These are phyloP conservation scores for Chelonus insularis DNA, from an alignment of 1,140 invertebrate genomes.

Conservation along the genomic window DNA sequence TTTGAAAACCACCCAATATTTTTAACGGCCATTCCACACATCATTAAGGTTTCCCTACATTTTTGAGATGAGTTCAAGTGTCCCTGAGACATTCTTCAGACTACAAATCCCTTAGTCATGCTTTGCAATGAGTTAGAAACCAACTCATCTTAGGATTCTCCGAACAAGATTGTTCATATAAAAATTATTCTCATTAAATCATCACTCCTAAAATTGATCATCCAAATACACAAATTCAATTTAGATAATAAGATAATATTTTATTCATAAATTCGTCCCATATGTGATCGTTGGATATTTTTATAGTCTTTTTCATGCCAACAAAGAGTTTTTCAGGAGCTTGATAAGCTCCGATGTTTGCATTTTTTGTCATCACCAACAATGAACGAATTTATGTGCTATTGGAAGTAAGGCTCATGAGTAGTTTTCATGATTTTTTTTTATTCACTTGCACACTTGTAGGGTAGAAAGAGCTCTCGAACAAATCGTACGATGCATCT, in stretches of 20 bases:
- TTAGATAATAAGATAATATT: no score
- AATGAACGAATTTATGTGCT: not conserved
- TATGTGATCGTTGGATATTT: no score
- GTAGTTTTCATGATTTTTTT: no score
- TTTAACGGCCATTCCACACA: conserved; percentile 17
- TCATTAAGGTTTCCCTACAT: conserved; percentile 1
- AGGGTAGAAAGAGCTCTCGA: conserved; percentile 11
- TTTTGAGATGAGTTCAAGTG: not conserved
- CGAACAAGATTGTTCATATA: not conserved
- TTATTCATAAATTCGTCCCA: conserved; percentile 3
- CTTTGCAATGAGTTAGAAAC: not conserved
- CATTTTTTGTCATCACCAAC: conserved; percentile 12
- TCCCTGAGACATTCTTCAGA: not conserved
- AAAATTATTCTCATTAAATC: not conserved
- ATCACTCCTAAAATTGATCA: no score
- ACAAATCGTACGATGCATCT: not conserved
- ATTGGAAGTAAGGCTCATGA: no score
- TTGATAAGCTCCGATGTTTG: conserved; percentile 15
- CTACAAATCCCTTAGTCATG: conserved; percentile 4
- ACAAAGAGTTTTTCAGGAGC: not conserved
- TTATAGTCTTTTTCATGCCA: no score
- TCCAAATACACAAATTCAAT: no score
- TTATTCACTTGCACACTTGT: not conserved
- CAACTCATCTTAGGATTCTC: not conserved
- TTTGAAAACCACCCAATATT: conserved; percentile 9